Conservation (phyloP, 2,113 vertebrate genomes). For the Oreochromis tanganicae region DNA sequence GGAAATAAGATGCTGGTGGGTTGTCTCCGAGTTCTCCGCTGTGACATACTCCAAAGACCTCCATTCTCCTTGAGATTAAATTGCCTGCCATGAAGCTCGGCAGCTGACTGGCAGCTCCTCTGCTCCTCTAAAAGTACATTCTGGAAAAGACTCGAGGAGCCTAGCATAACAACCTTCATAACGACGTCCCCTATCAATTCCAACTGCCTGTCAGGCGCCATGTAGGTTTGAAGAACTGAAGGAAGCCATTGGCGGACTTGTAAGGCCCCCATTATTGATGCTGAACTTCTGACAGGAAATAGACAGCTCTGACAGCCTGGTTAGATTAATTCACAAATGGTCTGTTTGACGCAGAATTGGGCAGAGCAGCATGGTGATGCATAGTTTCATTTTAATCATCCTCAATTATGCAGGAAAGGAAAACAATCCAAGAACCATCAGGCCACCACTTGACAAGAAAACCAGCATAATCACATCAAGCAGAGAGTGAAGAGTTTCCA, state of each 20-base stretch:
- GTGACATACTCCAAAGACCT: slow-evolving; percentile 40
- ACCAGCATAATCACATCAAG: slow-evolving; percentile 34
- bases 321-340: slow-evolving; percentile 35
- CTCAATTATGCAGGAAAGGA: slow-evolving; percentile 16
- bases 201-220: slow-evolving; percentile 17
- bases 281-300: slow-evolving; percentile 35
- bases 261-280: slow-evolving; percentile 29
- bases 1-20: neutral
- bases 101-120: slow-evolving; percentile 63
- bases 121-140: slow-evolving; percentile 48
- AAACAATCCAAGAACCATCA: slow-evolving; percentile 25
- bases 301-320: slow-evolving; percentile 18
- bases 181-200: slow-evolving; percentile 46
- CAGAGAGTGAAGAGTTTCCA: neutral
- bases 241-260: slow-evolving; percentile 16
- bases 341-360: slow-evolving; percentile 3
- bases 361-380: neutral
- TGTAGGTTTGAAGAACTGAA: slow-evolving; percentile 10
- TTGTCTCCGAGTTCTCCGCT: neutral
- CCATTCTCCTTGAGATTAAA: slow-evolving; percentile 60
- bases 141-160: slow-evolving; percentile 37
- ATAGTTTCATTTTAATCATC: slow-evolving; percentile 24
- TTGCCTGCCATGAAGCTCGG: slow-evolving; percentile 51
- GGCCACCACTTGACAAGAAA: slow-evolving; percentile 13
- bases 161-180: slow-evolving; percentile 50